Percentiles rank a stretch among this genome's conserved stretches.
Evolutionary conservation across 2,113 vertebrate genomes (phyloP).

Genomic region (Noturus placidus): DNA sequence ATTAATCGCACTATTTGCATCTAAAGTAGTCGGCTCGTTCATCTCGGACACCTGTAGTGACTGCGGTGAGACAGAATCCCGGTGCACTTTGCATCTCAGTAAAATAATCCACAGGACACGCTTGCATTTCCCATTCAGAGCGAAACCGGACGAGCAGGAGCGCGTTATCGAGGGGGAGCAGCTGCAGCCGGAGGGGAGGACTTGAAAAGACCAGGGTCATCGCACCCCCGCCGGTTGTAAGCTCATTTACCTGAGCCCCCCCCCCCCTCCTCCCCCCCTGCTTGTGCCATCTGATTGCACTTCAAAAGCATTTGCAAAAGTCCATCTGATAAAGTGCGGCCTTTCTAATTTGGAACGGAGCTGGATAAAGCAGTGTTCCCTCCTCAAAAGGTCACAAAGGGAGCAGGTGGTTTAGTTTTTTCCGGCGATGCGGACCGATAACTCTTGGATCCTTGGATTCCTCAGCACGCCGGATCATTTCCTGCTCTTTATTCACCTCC

Average conservation of each 20-base stretch:
- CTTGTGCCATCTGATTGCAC: conserved; percentile 38
- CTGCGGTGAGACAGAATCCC: not conserved
- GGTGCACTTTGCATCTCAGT: conserved; percentile 37
- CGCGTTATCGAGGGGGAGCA: conserved; percentile 19
- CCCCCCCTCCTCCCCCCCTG: not conserved
- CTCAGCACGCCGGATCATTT: not conserved
- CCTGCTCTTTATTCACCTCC: conserved; percentile 19
- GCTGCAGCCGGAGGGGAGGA: conserved; percentile 36
- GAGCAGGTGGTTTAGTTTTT: conserved; percentile 18
- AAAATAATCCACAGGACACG: conserved; percentile 14
- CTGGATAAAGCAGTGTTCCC: conserved; percentile 13
- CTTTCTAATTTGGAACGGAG: conserved; percentile 32
- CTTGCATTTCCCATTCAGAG: conserved; percentile 40
- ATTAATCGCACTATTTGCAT: conserved; percentile 22
- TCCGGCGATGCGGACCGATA: conserved; percentile 19
- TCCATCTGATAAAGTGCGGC: conserved; percentile 41
- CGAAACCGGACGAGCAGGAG: not conserved
- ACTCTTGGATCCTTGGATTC: conserved; percentile 26
- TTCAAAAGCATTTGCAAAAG: conserved; percentile 39
- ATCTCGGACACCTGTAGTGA: conserved; percentile 25
- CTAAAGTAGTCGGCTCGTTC: not conserved
- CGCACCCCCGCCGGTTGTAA: not conserved
- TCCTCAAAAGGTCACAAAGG: conserved; percentile 30
- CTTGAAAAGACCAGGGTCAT: conserved; percentile 24
- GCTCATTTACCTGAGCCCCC: conserved; percentile 36